These are phyloP conservation scores for Pantala flavescens DNA, from an alignment of 1,140 invertebrate species.

Conservation along the genomic window DNA sequence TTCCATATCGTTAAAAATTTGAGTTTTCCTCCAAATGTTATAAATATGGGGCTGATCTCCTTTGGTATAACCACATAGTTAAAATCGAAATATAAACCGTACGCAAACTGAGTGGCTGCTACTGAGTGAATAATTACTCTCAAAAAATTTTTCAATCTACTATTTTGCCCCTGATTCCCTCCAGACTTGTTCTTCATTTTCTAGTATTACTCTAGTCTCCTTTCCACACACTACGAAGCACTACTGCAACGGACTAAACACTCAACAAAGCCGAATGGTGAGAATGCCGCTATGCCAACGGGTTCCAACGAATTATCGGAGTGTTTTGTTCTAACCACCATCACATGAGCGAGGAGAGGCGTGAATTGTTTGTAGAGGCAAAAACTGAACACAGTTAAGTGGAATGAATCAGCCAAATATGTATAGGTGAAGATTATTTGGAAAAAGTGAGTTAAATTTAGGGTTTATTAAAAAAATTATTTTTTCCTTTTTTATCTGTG, in stretches of 20 bases:
- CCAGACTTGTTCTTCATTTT: constrained; percentile 6
- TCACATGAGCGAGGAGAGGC: neutral
- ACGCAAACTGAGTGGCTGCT: constrained; percentile 54
- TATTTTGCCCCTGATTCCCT: neutral
- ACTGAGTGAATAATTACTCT: constrained; percentile 50
- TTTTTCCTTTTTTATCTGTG: too few relatives aligned
- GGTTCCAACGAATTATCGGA: neutral
- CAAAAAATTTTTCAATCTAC: constrained; percentile 22
- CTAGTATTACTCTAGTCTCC: too few relatives aligned
- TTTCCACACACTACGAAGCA: too few relatives aligned
- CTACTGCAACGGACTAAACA: too few relatives aligned
- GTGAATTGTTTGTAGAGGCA: too few relatives aligned
- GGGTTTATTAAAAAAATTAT: too few relatives aligned
- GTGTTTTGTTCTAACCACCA: neutral
- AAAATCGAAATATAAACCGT: constrained; percentile 63
- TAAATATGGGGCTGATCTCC: constrained; percentile 33
- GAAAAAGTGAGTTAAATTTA: too few relatives aligned
- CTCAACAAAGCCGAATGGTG: too few relatives aligned
- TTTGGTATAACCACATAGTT: constrained; percentile 51
- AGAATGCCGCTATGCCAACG: neutral
- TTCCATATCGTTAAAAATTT: constrained; percentile 80
- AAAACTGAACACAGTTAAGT: too few relatives aligned
- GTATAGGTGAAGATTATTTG: too few relatives aligned
- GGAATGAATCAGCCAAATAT: too few relatives aligned
- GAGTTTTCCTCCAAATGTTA: constrained; percentile 59